Percentiles rank a stretch among this genome's conserved stretches.
Evolutionary conservation across 2,113 vertebrate species (phyloP).

Genomic region (Charina bottae): DNA sequence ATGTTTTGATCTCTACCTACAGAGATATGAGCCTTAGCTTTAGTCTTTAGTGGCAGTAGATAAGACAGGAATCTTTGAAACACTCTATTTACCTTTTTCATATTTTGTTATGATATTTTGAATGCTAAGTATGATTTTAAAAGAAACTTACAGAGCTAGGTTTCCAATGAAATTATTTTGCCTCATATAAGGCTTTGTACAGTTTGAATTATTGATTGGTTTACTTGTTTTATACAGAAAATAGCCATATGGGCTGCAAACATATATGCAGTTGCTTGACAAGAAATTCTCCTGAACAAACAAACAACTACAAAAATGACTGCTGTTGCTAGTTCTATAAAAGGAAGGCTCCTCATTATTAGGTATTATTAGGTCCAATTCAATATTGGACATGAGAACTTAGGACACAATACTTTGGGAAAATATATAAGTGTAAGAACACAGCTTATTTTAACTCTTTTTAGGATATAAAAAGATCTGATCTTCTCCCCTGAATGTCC

Average conservation of each 20-base stretch:
- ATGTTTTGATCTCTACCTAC: not conserved
- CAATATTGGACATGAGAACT: not conserved
- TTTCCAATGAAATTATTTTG: not conserved
- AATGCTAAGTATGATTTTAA: not conserved
- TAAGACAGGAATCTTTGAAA: not conserved
- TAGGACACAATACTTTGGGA: not conserved
- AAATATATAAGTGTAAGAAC: not conserved
- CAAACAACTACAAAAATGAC: not conserved
- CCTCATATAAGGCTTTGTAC: not conserved
- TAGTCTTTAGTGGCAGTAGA: not conserved
- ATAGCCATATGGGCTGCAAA: not conserved
- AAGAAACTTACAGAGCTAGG: not conserved
- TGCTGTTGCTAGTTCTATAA: not conserved
- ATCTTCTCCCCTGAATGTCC: not conserved
- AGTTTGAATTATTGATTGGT: not conserved
- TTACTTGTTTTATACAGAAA: not conserved
- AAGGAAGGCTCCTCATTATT: not conserved
- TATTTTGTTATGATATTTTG: not conserved
- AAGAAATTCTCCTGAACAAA: not conserved
- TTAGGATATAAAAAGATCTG: not conserved
- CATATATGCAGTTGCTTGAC: not conserved
- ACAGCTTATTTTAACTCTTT: not conserved
- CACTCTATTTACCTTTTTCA: not conserved
- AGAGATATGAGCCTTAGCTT: not conserved
- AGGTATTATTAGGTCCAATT: not conserved